These are phyloP conservation scores for Palythoa grandis DNA, from an alignment of 92 coral and sea anemone species.

Conservation along the genomic window DNA sequence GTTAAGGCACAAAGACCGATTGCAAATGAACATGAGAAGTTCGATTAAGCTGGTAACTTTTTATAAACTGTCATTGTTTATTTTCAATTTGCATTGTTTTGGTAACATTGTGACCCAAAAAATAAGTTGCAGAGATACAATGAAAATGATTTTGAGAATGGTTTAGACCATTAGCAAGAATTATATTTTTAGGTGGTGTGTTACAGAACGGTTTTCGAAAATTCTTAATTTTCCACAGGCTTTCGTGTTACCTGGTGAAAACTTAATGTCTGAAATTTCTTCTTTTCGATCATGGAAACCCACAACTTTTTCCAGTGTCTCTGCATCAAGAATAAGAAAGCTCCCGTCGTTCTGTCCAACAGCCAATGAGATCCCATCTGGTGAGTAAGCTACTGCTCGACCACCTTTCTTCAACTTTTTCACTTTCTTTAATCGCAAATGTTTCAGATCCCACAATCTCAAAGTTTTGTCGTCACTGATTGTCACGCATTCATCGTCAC, in stretches of 20 bases:
- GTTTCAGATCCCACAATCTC: slow-evolving; percentile 94
- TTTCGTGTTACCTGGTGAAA: slow-evolving; percentile 83
- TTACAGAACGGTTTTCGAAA: neutral
- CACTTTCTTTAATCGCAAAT: slow-evolving; percentile 88
- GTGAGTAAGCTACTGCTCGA: slow-evolving; percentile 92
- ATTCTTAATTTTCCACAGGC: neutral
- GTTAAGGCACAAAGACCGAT: no score
- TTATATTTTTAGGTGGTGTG: neutral
- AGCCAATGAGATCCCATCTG: slow-evolving; percentile 90
- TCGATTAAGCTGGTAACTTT: no score
- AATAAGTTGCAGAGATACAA: no score
- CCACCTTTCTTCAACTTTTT: slow-evolving; percentile 93
- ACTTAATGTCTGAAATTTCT: slow-evolving; percentile 89
- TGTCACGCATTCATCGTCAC: slow-evolving; percentile 92
- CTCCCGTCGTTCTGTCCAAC: slow-evolving; percentile 98
- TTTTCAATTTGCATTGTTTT: no score
- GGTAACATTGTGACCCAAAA: no score
- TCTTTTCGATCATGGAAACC: slow-evolving; percentile 95
- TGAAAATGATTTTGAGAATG: no score
- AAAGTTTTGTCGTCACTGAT: slow-evolving; percentile 97
- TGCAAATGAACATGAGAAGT: no score
- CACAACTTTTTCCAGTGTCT: slow-evolving; percentile 81
- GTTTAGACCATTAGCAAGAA: neutral
- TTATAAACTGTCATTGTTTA: no score
- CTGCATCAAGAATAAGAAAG: slow-evolving; percentile 82